Percentiles rank a stretch among this genome's conserved stretches.
These are phyloP conservation scores for Harpalus rufipes DNA, from an alignment of 2,888 invertebrate species.

Conservation along the genomic window DNA sequence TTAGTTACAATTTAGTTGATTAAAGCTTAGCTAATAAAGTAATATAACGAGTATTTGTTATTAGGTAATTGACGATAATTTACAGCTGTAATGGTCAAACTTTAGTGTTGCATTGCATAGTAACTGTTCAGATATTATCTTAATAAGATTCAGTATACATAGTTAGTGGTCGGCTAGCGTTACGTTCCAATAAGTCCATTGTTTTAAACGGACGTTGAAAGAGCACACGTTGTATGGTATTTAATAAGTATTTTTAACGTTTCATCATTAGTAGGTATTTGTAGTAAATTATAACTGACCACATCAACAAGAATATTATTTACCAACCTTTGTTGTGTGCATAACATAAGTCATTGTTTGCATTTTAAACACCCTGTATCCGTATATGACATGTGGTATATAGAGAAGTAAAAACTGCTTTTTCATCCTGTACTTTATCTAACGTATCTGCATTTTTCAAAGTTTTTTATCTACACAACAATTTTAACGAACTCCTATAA, in stretches of 20 bases:
- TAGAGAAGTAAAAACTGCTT: slow-evolving; percentile 7
- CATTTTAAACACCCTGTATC: background rate
- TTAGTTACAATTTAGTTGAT: background rate
- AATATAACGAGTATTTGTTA: slow-evolving; percentile 19
- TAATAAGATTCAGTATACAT: slow-evolving; percentile 57
- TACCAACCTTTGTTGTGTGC: background rate
- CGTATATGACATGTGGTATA: slow-evolving; percentile 4
- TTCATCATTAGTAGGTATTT: slow-evolving; percentile 15
- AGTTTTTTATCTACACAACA: no score
- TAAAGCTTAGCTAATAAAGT: slow-evolving; percentile 9
- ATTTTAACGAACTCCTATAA: background rate
- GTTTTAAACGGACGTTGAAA: slow-evolving; percentile 54
- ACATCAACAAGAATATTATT: background rate
- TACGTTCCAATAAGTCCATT: slow-evolving; percentile 65
- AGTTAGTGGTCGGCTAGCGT: slow-evolving; percentile 56
- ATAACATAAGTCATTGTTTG: background rate
- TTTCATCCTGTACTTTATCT: slow-evolving; percentile 5
- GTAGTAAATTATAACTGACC: slow-evolving; percentile 26
- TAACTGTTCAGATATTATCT: slow-evolving; percentile 57
- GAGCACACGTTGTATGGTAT: slow-evolving; percentile 9
- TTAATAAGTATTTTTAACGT: slow-evolving; percentile 36
- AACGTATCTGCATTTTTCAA: background rate
- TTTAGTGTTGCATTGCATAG: slow-evolving; percentile 13
- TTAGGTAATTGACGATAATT: slow-evolving; percentile 28
- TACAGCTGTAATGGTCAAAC: slow-evolving; percentile 41